Percentiles rank a stretch among this genome's conserved stretches.
Evolutionary conservation across 2,888 invertebrate genomes (phyloP).

Genomic region (Sesia bembeciformis): DNA sequence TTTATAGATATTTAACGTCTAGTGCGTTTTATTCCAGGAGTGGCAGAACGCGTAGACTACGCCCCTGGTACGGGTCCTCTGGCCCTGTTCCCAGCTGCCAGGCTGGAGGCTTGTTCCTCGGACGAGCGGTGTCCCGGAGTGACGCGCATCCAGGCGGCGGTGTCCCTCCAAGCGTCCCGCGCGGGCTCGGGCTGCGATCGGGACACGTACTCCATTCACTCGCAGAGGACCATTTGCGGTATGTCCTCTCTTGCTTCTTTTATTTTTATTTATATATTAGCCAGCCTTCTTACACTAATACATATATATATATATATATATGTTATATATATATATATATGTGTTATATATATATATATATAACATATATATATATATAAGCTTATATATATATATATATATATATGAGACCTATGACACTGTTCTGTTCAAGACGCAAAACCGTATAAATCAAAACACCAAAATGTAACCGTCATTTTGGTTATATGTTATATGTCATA

Average conservation of each 20-base stretch:
- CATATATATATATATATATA: background rate
- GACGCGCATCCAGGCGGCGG: constrained; percentile 76
- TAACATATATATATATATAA: no score
- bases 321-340: no score
- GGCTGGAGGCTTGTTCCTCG: constrained; percentile 92
- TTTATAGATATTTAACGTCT: no score
- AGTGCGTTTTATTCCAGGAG: constrained; percentile 51
- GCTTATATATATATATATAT: no score
- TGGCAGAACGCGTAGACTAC: constrained; percentile 90
- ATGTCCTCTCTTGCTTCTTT: constrained; percentile 7
- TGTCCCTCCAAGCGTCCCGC: constrained; percentile 85
- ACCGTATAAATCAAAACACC: no score
- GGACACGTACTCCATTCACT: constrained; percentile 91
- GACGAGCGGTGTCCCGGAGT: constrained; percentile 87
- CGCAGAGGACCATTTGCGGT: constrained; percentile 90
- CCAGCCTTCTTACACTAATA: background rate
- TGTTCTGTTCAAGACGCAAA: no score
- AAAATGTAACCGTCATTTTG: no score
- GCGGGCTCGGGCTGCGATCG: constrained; percentile 96
- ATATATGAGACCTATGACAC: no score
- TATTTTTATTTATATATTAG: no score
- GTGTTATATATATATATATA: no score
- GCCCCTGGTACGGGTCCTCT: constrained; percentile 87
- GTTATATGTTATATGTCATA: no score
- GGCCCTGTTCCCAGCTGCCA: constrained; percentile 88